Base-by-base conservation (phyloP, 2,888 invertebrate species). In the Nomada ruficornis region DNA sequence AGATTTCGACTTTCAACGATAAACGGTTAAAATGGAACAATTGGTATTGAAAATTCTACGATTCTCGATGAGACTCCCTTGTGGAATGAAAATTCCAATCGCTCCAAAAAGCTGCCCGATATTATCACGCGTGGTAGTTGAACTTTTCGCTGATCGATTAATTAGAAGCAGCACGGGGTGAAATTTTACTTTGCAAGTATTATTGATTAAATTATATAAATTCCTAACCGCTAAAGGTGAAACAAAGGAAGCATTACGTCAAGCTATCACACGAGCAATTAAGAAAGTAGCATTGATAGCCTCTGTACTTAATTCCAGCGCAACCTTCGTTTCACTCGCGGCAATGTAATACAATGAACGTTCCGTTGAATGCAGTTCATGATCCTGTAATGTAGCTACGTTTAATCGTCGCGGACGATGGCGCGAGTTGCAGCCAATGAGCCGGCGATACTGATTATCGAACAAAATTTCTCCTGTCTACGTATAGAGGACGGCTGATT, bases 401-500 rank as follows among this genome's bases (percentile, higher is more conserved):
- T 70, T 71, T 75, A 72, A 72, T 72, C 36, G 54, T 47, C 47
- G 57, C 15, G 47, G 69, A 73, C 36, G 59, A 29, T 20, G 44
- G 20, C 52, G 54, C 10, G 63, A 47, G 26, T 26, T 2, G 55
- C n/a, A 29, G 57, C 29, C 47, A 80, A 69, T 44, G 59, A 52
- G 11, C 52, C 57, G 62, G 67, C 76, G 72, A 79, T 78, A 65
- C 36, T 80, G 36, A 70, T 71, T 70, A 85, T 85, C 70, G 86
- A 86, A 75, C 77, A 77, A 79, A 86, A 83, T 83, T 86, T 83
- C 82, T 77, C 77, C 83, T 57, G 75, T 77, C 75, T 79, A 26
- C 79, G 85, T 79, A 77, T 62, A 76, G 77, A 74, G 83, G 77
- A 85, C 71, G 80, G 70, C 73, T 82, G 85, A 85, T 86, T 86